phyloP scores from a whole-genome alignment of 2,888 invertebrate genomes.

The Acronicta aceris region DNA sequence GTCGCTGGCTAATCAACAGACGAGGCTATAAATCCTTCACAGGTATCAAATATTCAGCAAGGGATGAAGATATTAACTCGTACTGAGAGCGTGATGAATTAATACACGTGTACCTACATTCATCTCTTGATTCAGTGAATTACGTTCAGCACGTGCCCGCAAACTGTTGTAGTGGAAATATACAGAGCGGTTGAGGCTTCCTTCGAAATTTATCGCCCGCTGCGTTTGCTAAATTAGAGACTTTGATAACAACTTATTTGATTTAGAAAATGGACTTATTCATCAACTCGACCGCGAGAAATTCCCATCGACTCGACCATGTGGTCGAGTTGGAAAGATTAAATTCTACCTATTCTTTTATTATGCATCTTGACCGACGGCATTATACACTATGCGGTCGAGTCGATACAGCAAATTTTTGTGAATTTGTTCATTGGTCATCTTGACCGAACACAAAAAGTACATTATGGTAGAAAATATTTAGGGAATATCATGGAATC shows the following conservation, averaged over 20 bases:
- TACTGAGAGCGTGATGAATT: slow-evolving; percentile 33
- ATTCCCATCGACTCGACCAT: too few species aligned
- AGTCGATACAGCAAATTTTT: too few species aligned
- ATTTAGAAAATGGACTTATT: too few species aligned
- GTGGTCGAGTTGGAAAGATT: too few species aligned
- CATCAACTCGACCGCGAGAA: too few species aligned
- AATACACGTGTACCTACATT: slow-evolving; percentile 30
- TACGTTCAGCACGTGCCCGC: slow-evolving; percentile 5
- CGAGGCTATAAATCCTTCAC: slow-evolving; percentile 22
- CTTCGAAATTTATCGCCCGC: neutral
- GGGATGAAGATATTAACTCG: slow-evolving; percentile 44
- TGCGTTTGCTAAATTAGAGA: neutral
- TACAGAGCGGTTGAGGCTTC: slow-evolving; percentile 11
- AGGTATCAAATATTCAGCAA: slow-evolving; percentile 50
- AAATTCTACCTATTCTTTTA: too few species aligned
- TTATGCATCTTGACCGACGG: too few species aligned
- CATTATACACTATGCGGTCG: too few species aligned
- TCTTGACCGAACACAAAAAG: too few species aligned
- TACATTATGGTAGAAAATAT: too few species aligned
- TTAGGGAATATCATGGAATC: too few species aligned
- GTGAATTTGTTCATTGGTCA: too few species aligned
- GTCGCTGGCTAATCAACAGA: slow-evolving; percentile 23
- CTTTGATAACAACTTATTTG: neutral
- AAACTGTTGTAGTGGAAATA: slow-evolving; percentile 13
- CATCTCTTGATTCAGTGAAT: slow-evolving; percentile 26